phyloP scores from a whole-genome alignment of 2,888 invertebrate species.

The Sinohyriopsis cumingii region DNA sequence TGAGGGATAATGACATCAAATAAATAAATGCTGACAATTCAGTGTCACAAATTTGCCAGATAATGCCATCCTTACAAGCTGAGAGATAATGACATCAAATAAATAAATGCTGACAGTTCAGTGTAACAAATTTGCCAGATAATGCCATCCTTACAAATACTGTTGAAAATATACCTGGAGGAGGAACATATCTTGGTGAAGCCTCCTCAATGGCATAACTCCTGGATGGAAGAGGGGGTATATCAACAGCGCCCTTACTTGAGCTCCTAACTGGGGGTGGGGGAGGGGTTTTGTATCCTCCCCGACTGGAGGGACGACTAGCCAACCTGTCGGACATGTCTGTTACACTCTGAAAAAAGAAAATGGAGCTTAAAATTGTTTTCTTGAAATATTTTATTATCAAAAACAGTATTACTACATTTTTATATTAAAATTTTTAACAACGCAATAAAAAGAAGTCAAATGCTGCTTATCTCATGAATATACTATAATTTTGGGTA shows the following conservation, averaged over 20 bases:
- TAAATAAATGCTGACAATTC: not conserved
- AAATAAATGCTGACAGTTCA: too few relatives aligned
- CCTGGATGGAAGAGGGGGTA: slow-evolving; percentile 61
- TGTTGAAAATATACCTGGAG: slow-evolving; percentile 46
- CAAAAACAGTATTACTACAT: too few relatives aligned
- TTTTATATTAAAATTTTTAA: too few relatives aligned
- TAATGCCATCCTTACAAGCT: not conserved
- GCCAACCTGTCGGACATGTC: slow-evolving; percentile 55
- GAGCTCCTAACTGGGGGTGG: slow-evolving; percentile 62
- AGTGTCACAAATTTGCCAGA: not conserved
- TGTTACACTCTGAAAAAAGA: slow-evolving; percentile 53
- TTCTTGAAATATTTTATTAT: not conserved
- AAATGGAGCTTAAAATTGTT: not conserved
- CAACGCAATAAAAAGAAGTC: too few relatives aligned
- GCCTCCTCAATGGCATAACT: slow-evolving; percentile 60
- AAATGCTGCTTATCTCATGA: too few relatives aligned
- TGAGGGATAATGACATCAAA: too few relatives aligned
- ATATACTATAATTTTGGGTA: too few relatives aligned
- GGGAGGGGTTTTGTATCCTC: slow-evolving; percentile 56
- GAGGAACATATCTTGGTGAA: slow-evolving; percentile 49
- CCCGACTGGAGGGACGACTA: slow-evolving; percentile 55
- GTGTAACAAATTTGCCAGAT: not conserved
- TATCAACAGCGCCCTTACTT: slow-evolving; percentile 50
- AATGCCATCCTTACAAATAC: slow-evolving; percentile 2
- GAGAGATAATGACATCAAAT: too few relatives aligned